phyloP scores from a whole-genome alignment of 2,797 vertebrate genomes.

The Hirundo rustica region DNA sequence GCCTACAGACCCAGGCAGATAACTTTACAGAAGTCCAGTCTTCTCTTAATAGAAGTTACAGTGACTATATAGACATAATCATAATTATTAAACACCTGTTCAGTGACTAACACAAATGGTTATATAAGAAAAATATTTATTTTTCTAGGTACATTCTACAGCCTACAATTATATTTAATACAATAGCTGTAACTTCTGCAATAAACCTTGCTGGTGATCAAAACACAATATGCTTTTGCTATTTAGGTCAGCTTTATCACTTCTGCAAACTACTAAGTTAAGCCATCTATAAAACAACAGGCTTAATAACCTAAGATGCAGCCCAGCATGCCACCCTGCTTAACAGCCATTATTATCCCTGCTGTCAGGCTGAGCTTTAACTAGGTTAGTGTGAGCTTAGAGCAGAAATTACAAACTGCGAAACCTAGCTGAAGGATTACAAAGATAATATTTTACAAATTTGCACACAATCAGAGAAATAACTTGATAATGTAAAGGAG shows the following conservation, averaged over 20 bases:
- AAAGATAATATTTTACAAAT: not conserved
- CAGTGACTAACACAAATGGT: not conserved
- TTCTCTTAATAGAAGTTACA: not conserved
- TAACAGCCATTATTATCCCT: not conserved
- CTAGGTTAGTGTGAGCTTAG: constrained; percentile 43
- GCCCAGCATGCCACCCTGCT: not conserved
- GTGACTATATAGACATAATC: not conserved
- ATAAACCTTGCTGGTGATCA: not conserved
- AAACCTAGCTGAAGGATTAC: constrained; percentile 18
- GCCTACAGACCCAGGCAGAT: not conserved
- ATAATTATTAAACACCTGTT: not conserved
- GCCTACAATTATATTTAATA: not conserved
- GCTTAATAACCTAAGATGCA: constrained; percentile 10
- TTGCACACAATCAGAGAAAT: not conserved
- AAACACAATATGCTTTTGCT: not conserved
- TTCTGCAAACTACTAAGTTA: constrained; percentile 18
- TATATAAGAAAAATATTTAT: not conserved
- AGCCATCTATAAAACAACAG: constrained; percentile 28
- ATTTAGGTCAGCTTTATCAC: constrained; percentile 35
- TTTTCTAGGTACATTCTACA: not conserved
- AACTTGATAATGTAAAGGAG: not conserved
- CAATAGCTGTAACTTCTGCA: not conserved
- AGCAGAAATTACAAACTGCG: not conserved
- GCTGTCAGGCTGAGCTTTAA: constrained; percentile 17
- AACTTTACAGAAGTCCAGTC: not conserved